phyloP scores from a whole-genome alignment of 2,888 invertebrate species.

The Thecophora atra region DNA sequence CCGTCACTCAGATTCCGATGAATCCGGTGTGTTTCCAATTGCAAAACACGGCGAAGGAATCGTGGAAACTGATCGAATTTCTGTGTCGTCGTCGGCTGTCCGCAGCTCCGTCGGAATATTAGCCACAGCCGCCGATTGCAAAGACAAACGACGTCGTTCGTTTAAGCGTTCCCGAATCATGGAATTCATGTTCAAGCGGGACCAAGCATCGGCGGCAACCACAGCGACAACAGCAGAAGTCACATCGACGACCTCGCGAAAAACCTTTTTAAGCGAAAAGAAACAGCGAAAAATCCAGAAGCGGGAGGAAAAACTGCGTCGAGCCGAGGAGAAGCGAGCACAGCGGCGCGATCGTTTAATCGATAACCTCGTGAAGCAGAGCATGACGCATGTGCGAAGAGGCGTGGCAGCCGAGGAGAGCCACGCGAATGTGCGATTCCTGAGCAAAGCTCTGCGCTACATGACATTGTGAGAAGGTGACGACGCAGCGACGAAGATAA shows the following conservation, averaged over 20 bases:
- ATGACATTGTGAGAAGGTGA: slow-evolving; percentile 55
- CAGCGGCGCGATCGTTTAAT: slow-evolving; percentile 45
- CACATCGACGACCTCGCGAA: not conserved
- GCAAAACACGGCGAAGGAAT: not conserved
- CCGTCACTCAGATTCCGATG: slow-evolving; percentile 44
- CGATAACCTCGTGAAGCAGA: slow-evolving; percentile 38
- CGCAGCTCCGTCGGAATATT: slow-evolving; percentile 11
- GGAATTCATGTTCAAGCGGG: slow-evolving; percentile 53
- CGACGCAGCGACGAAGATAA: not conserved
- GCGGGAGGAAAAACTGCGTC: not conserved
- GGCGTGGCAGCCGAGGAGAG: slow-evolving; percentile 30
- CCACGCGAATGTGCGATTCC: slow-evolving; percentile 50
- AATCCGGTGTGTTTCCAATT: slow-evolving; percentile 44
- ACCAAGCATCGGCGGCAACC: slow-evolving; percentile 43
- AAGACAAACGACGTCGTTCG: slow-evolving; percentile 29
- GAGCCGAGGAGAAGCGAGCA: slow-evolving; percentile 5
- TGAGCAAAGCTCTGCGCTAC: slow-evolving; percentile 57
- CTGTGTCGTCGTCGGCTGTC: not conserved
- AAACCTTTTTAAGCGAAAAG: not conserved
- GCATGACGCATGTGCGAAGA: slow-evolving; percentile 21
- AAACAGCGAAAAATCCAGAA: slow-evolving; percentile 27
- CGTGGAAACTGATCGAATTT: not conserved
- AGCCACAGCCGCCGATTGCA: slow-evolving; percentile 40
- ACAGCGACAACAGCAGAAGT: no score
- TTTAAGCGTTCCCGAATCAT: slow-evolving; percentile 53